Conservation (phyloP, 2,113 vertebrate genomes). For the Oreochromis tanganicae region DNA sequence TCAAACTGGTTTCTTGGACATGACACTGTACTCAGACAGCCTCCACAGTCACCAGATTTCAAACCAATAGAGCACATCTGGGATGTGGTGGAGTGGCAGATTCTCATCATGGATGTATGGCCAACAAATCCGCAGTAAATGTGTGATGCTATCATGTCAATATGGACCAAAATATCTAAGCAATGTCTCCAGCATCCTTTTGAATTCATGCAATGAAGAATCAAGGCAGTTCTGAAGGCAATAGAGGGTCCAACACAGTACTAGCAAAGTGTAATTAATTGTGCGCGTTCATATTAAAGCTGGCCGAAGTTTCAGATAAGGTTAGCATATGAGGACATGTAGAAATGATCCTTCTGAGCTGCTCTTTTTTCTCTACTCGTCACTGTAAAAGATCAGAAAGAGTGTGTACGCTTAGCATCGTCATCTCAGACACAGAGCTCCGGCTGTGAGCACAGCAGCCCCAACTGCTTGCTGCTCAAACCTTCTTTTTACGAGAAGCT, state of each 20-base stretch:
- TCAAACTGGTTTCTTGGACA: not conserved
- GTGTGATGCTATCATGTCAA: not conserved
- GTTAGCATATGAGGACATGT: not conserved
- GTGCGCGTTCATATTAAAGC: not conserved
- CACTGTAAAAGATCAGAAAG: not conserved
- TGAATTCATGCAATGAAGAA: not conserved
- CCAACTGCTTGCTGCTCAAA: not conserved
- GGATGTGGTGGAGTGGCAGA: not conserved
- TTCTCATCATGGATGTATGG: not conserved
- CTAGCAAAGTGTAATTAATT: not conserved
- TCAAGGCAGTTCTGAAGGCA: not conserved
- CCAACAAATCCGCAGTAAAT: not conserved
- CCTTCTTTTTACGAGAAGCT: not conserved
- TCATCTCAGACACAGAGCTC: not conserved
- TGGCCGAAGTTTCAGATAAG: not conserved
- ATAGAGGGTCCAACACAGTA: fast-evolving
- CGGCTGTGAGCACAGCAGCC: not conserved
- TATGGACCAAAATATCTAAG: not conserved
- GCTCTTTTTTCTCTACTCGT: not conserved
- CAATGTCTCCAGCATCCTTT: not conserved
- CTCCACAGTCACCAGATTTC: not conserved
- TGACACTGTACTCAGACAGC: not conserved
- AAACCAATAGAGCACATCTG: not conserved
- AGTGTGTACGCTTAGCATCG: not conserved
- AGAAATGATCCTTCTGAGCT: not conserved